Conservation (phyloP, 92 coral and sea anemone species). For the Palythoa grandiflora region DNA sequence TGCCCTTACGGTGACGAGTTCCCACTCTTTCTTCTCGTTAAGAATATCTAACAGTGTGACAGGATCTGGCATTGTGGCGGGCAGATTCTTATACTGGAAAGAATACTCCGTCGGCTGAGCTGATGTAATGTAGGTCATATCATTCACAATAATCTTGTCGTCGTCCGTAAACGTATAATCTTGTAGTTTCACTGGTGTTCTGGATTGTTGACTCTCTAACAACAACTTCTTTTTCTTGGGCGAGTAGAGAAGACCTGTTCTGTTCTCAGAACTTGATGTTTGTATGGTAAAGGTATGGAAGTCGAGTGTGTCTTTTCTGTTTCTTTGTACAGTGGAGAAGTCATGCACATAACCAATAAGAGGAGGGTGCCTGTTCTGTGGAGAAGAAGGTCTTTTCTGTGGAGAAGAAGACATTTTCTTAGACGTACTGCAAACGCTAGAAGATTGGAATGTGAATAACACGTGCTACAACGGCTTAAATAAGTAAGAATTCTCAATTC, state of each 20-base stretch:
- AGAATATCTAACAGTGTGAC: slow-evolving; percentile 17
- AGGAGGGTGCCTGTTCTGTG: slow-evolving; percentile 52
- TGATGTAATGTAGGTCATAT: slow-evolving; percentile 16
- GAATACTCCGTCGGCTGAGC: slow-evolving; percentile 20
- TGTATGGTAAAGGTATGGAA: slow-evolving; percentile 14
- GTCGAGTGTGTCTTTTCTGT: slow-evolving; percentile 18
- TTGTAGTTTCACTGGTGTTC: slow-evolving; percentile 17
- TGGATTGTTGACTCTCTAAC: slow-evolving; percentile 18
- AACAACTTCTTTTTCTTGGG: slow-evolving; percentile 17
- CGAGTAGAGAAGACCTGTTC: slow-evolving; percentile 19
- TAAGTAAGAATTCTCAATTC: slow-evolving; percentile 15
- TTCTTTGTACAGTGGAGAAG: slow-evolving; percentile 17
- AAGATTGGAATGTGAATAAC: slow-evolving; percentile 23
- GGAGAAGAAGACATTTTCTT: slow-evolving; percentile 27
- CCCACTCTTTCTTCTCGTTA: slow-evolving; percentile 15
- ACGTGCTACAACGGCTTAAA: slow-evolving; percentile 15
- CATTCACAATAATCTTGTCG: slow-evolving; percentile 17
- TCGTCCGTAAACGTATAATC: slow-evolving; percentile 17
- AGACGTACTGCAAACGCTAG: slow-evolving; percentile 26
- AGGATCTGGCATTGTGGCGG: slow-evolving; percentile 20
- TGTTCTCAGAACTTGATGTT: slow-evolving; percentile 17
- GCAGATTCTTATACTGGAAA: slow-evolving; percentile 14
- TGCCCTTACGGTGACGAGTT: slow-evolving; percentile 16
- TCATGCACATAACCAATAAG: slow-evolving; percentile 29
- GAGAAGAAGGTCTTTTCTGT: slow-evolving; percentile 37